Evolutionary conservation across 1,140 invertebrate genomes (phyloP).

Genomic region (Drosophila teissieri): DNA sequence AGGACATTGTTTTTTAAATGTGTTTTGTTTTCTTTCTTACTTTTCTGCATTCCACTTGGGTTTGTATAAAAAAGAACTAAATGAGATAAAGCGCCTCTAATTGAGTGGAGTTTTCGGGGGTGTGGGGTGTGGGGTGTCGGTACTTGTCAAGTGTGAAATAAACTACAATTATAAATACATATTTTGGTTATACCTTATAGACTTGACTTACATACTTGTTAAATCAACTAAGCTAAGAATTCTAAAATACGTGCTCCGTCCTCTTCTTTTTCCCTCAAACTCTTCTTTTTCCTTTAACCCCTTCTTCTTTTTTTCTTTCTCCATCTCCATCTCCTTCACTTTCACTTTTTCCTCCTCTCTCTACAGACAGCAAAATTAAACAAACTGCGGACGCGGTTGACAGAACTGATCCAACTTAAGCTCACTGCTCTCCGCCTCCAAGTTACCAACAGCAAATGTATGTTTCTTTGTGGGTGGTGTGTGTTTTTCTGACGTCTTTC

Average conservation of each 20-base stretch:
- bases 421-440: conserved; percentile 12
- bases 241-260: conserved; percentile 40
- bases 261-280: not conserved
- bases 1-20: conserved; percentile 73
- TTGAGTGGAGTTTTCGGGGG: conserved; percentile 16
- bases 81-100: conserved; percentile 36
- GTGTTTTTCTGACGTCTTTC: conserved; percentile 12
- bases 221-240: conserved; percentile 58
- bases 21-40: conserved; percentile 19
- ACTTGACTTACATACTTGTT: conserved; percentile 51
- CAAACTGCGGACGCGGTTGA: conserved; percentile 2
- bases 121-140: not conserved
- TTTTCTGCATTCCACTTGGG: conserved; percentile 1
- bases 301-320: not conserved
- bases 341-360: not conserved
- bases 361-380: conserved; percentile 3
- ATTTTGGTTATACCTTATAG: conserved; percentile 76
- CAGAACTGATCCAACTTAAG: conserved; percentile 18
- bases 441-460: conserved; percentile 56
- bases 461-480: conserved; percentile 21
- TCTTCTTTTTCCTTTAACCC: not conserved
- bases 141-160: conserved; percentile 54
- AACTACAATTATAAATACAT: conserved; percentile 77
- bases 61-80: conserved; percentile 11
- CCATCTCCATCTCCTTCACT: no score